Percentiles rank a stretch among this genome's conserved stretches.
Conservation (phyloP, 2,797 vertebrate species). For the Furcifer pardalis region DNA sequence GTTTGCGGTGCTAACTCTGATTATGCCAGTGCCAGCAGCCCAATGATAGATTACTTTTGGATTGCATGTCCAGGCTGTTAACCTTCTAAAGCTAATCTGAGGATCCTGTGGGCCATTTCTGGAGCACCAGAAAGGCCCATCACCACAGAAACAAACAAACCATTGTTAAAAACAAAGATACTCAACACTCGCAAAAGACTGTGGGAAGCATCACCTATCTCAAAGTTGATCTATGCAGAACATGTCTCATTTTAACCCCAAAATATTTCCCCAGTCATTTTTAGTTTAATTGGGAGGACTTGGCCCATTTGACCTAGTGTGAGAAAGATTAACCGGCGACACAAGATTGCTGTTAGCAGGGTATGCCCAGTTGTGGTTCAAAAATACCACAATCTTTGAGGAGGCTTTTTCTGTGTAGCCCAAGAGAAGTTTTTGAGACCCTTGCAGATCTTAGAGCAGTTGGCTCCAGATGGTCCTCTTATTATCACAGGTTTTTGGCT, state of each 20-base stretch:
- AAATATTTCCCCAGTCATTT: background rate
- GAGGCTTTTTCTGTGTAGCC: constrained; percentile 19
- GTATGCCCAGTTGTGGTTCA: too few species aligned
- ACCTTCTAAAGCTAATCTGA: background rate
- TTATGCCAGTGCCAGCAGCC: constrained; percentile 23
- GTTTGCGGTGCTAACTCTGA: constrained; percentile 9
- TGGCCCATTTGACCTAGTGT: too few species aligned
- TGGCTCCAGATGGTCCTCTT: background rate
- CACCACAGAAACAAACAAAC: too few species aligned
- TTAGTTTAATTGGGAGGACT: too few species aligned
- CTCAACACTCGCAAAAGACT: background rate
- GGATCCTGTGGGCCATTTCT: background rate
- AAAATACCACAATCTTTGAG: too few species aligned
- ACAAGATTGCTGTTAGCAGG: too few species aligned
- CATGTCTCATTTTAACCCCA: background rate
- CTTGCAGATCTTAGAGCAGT: constrained; percentile 23
- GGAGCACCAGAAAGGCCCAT: background rate
- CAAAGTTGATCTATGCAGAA: background rate
- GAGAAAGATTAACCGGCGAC: too few species aligned
- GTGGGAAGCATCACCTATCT: background rate
- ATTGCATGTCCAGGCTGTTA: background rate
- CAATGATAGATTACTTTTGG: constrained; percentile 8
- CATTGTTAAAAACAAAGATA: too few species aligned
- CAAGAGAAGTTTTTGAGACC: constrained; percentile 31
- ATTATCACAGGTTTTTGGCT: background rate